Evolutionary conservation across 1,140 invertebrate species (phyloP), one percentile per base, ranked within the genome.

Genomic region (Episyrphus balteatus): DNA sequence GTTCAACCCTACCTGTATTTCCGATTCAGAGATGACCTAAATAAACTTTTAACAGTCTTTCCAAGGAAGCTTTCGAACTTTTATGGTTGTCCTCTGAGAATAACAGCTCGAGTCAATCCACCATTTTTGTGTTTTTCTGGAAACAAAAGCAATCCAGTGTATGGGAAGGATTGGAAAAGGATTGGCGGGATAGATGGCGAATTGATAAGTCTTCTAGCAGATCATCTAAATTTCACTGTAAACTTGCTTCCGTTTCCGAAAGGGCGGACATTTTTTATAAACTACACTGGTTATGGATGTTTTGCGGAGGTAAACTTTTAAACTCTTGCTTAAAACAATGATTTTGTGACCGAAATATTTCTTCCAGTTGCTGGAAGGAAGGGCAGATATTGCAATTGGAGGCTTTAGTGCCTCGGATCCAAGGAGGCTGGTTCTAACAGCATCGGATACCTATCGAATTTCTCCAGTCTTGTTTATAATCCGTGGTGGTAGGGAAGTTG

Each of bases 181-280:
- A 37, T 61, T 0, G 51, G 37, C 7, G 59, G 59, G 1, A 51
- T 61, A 38, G 59, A 61, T 36, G 59, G 56, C 0, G 59, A 57
- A 26, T 42, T 61, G 10, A 45, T 61, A 13, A 59, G 55, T 18
- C 2, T 54, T 10, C 44, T 61, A 18, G 53, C 59, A 0, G 0
- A 45, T 1, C 51, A 55, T 32, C 59, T 55, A 2, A 13, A 51
- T 7, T 61, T 61, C 13, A 48, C 47, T 11, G 51, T 61, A 3
- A 30, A 45, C 2, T 47, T 61, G 26, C 13, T 50, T 34, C 41
- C 46, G 8, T 59, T 59, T 3, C 61, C 59, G 17, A 14, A 42
- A 5, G 55, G 57, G 40, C 57, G 51, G 33, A 30, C 12, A 34
- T 13, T 38, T 9, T 38, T 41, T 10, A 48, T 46, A 11, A 51